phyloP scores from a whole-genome alignment of 2,113 vertebrate species.

The Dipodomys spectabilis region DNA sequence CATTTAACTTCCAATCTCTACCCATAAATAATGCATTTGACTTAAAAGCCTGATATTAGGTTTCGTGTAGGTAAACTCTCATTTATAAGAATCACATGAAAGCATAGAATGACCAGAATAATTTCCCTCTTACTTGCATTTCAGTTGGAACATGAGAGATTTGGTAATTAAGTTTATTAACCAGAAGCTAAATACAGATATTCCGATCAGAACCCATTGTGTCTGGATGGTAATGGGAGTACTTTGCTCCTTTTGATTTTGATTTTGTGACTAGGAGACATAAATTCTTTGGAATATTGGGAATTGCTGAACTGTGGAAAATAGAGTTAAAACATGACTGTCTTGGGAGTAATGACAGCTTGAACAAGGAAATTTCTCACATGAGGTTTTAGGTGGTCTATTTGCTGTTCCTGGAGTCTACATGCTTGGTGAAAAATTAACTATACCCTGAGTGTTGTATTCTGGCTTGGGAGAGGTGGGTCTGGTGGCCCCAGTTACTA shows the following conservation, averaged over 20 bases:
- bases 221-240: neutral
- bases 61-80: neutral
- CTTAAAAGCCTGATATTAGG: neutral
- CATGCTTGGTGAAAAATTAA: neutral
- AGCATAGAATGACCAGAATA: slow-evolving; percentile 23
- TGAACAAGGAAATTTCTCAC: neutral
- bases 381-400: neutral
- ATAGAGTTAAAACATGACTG: slow-evolving; percentile 29
- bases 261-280: neutral
- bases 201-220: neutral
- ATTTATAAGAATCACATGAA: neutral
- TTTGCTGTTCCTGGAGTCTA: neutral
- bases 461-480: neutral
- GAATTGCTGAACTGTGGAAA: neutral
- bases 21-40: neutral
- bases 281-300: neutral
- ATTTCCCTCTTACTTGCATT: slow-evolving; percentile 6
- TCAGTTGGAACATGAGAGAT: slow-evolving; percentile 30
- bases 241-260: neutral
- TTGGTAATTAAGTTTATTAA: slow-evolving; percentile 31
- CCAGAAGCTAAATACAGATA: neutral
- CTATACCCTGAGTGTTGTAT: neutral
- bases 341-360: slow-evolving; percentile 26
- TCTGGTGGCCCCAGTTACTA: neutral
- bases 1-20: neutral